Percentiles rank a stretch among this genome's conserved stretches.
Evolutionary conservation across 2,113 vertebrate species (phyloP).

Genomic region (Takifugu bimaculatus): DNA sequence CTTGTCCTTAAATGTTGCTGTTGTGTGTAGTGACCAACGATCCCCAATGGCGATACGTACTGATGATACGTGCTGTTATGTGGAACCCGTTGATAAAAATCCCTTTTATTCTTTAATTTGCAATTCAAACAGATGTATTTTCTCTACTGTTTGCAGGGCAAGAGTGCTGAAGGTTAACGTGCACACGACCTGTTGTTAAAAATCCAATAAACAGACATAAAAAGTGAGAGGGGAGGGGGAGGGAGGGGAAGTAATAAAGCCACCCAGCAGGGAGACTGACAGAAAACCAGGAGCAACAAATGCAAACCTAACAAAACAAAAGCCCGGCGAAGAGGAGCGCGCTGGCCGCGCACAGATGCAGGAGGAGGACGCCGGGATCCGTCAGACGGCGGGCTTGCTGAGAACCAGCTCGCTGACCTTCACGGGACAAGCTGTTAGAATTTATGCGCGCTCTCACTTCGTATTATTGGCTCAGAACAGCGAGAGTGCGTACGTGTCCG

Average conservation of each 20-base stretch:
- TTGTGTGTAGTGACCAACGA: too few relatives aligned
- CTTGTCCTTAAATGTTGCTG: too few relatives aligned
- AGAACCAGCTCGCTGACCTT: slow-evolving; percentile 64
- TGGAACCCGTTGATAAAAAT: too few relatives aligned
- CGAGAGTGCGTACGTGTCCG: slow-evolving; percentile 4
- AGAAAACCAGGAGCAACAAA: slow-evolving; percentile 4
- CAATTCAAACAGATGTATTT: too few relatives aligned
- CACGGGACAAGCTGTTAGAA: slow-evolving; percentile 59
- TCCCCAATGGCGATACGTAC: too few relatives aligned
- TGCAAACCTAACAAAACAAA: not conserved
- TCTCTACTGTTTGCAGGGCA: not conserved
- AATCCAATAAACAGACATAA: too few relatives aligned
- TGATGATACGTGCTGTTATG: too few relatives aligned
- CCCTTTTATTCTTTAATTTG: too few relatives aligned
- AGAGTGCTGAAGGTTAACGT: not conserved
- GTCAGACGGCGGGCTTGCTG: slow-evolving; percentile 52
- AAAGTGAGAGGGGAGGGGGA: not conserved
- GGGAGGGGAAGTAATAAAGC: slow-evolving; percentile 13
- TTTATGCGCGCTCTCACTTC: slow-evolving; percentile 64
- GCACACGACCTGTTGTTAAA: too few relatives aligned
- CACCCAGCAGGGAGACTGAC: slow-evolving; percentile 3
- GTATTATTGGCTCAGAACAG: slow-evolving; percentile 46
- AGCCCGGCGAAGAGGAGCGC: slow-evolving; percentile 6
- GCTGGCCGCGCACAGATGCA: slow-evolving; percentile 54
- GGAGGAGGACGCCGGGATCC: slow-evolving; percentile 44